Evolutionary conservation across 1,140 invertebrate species (phyloP).

Genomic region (Ganaspis sp.): DNA sequence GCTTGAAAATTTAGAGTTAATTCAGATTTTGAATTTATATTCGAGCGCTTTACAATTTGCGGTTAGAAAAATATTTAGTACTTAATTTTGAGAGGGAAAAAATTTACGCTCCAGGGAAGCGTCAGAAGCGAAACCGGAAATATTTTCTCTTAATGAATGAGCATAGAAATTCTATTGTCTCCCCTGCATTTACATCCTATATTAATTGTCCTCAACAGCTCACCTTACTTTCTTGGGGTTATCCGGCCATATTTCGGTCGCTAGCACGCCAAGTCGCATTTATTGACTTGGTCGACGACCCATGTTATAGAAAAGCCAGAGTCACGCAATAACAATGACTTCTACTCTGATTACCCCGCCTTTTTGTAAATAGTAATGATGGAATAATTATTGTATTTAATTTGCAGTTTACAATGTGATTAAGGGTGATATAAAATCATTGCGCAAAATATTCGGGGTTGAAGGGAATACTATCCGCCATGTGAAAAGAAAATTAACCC

Average conservation of each 20-base stretch:
- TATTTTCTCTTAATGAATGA: not conserved
- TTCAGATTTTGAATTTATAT: too few relatives aligned
- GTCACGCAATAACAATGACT: conserved; percentile 9
- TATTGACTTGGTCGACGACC: conserved; percentile 8
- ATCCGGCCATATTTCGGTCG: conserved; percentile 11
- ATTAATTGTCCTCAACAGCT: conserved; percentile 4
- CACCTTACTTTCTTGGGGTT: not conserved
- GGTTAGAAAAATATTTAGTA: not conserved
- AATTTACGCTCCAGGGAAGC: not conserved
- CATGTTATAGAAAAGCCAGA: conserved; percentile 1
- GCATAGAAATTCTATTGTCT: not conserved
- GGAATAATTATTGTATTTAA: not conserved
- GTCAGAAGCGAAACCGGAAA: not conserved
- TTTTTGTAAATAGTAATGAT: not conserved
- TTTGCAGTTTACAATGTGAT: not conserved
- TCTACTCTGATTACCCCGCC: not conserved
- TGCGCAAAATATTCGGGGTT: not conserved
- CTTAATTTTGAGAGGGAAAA: not conserved
- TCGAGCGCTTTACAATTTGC: too few relatives aligned
- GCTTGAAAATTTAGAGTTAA: too few relatives aligned
- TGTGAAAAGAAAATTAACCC: conserved; percentile 10
- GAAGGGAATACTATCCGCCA: not conserved
- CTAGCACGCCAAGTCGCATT: conserved; percentile 7
- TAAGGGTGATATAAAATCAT: not conserved
- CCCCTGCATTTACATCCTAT: not conserved